Conservation (phyloP, 1,140 invertebrate species). For the Listronotus oregonensis region DNA sequence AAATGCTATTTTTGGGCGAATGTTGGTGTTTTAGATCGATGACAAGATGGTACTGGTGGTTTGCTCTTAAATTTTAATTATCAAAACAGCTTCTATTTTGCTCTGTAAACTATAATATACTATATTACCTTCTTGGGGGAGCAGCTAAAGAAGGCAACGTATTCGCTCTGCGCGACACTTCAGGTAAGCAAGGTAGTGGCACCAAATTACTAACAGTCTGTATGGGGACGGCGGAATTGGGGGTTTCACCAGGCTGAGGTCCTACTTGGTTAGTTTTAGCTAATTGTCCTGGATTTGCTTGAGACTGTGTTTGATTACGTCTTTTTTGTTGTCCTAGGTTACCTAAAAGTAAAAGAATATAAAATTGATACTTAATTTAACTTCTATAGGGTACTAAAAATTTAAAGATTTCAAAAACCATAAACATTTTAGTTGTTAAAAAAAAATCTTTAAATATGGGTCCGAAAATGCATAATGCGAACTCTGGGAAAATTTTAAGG, state of each 20-base stretch:
- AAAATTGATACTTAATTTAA: background rate
- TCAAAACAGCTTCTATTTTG: no score
- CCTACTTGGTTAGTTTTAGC: conserved; percentile 53
- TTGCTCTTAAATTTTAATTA: no score
- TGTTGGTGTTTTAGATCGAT: no score
- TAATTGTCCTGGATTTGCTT: conserved; percentile 31
- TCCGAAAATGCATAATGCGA: no score
- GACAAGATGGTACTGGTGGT: no score
- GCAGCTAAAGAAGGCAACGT: conserved; percentile 44
- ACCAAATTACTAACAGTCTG: conserved; percentile 49
- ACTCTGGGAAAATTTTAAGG: no score
- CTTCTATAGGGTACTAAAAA: background rate
- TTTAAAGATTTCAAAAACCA: background rate
- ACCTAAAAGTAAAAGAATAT: conserved; percentile 29
- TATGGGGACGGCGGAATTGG: conserved; percentile 35
- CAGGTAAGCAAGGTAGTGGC: conserved; percentile 43
- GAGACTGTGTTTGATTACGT: conserved; percentile 32
- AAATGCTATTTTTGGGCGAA: no score
- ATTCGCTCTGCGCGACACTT: conserved; percentile 38
- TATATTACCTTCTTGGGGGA: conserved; percentile 42
- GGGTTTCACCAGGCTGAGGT: conserved; percentile 35
- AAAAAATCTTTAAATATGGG: no score
- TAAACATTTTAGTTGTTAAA: background rate
- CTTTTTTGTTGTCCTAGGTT: conserved; percentile 46
- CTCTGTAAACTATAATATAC: no score